phyloP scores from a whole-genome alignment of 2,888 invertebrate species.

The Amblyjoppa proteus region DNA sequence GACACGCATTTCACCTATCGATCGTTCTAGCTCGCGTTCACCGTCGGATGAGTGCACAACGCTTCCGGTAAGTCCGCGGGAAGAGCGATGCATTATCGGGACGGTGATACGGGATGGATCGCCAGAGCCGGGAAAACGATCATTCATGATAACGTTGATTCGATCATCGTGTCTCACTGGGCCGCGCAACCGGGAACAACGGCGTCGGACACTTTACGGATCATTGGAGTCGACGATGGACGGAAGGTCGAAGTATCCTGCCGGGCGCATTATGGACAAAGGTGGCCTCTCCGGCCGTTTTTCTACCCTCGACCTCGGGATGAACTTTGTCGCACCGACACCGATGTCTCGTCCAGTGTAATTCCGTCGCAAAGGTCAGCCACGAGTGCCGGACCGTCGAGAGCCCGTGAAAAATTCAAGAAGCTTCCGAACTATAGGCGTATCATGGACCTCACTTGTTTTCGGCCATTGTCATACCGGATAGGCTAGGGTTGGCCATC shows the following conservation, averaged over 20 bases:
- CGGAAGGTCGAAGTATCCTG: conserved; percentile 21
- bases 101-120: neutral
- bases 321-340: conserved; percentile 26
- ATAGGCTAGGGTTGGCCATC: neutral
- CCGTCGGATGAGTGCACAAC: conserved; percentile 44
- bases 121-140: neutral
- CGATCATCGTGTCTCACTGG: conserved; percentile 44
- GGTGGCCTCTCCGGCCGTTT: conserved; percentile 19
- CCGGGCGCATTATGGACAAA: conserved; percentile 28
- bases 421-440: neutral
- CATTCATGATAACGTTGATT: conserved; percentile 56
- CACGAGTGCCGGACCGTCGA: conserved; percentile 14
- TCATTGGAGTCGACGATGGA: conserved; percentile 45
- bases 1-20: conserved; percentile 58
- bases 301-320: conserved; percentile 52
- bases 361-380: conserved; percentile 56
- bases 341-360: neutral
- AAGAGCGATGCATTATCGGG: neutral
- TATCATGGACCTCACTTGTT: neutral
- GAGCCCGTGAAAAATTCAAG: conserved; percentile 26
- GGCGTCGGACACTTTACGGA: conserved; percentile 44
- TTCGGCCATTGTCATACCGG: neutral
- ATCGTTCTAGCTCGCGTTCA: conserved; percentile 43
- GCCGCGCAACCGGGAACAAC: conserved; percentile 5
- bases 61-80: conserved; percentile 53